phyloP scores from a whole-genome alignment of 1,140 invertebrate genomes.

The Lepidurus couesii region DNA sequence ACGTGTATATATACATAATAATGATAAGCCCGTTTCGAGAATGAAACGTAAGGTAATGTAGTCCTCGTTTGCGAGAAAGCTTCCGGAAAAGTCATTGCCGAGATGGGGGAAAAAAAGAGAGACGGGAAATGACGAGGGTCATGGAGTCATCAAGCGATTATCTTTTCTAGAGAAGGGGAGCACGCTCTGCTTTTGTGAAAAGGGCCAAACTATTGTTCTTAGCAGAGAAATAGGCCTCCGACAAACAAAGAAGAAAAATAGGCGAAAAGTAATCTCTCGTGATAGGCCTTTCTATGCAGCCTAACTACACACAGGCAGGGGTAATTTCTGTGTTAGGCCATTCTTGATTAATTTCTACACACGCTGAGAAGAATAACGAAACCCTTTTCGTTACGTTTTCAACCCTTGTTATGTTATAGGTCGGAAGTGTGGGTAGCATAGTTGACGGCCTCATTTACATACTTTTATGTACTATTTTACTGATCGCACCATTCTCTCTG shows the following conservation, averaged over 20 bases:
- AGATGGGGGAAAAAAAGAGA: not conserved
- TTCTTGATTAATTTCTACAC: not conserved
- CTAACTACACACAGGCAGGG: not conserved
- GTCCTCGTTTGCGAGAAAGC: conserved; percentile 12
- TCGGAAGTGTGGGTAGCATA: not conserved
- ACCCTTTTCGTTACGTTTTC: not conserved
- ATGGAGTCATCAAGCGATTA: conserved; percentile 6
- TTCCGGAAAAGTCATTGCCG: not conserved
- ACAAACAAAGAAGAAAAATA: conserved; percentile 11
- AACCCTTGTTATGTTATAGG: not conserved
- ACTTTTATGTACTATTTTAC: too few species aligned
- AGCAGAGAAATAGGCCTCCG: not conserved
- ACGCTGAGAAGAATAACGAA: not conserved
- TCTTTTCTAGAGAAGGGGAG: conserved; percentile 8
- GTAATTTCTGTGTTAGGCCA: conserved; percentile 4
- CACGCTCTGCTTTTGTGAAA: not conserved
- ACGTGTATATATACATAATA: conserved; percentile 12
- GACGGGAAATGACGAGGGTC: conserved; percentile 9
- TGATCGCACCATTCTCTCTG: not conserved
- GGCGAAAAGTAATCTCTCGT: conserved; percentile 14
- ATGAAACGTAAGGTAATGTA: conserved; percentile 6
- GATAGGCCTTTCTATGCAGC: not conserved
- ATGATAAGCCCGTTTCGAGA: not conserved
- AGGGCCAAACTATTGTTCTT: conserved; percentile 1
- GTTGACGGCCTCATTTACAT: too few species aligned